These are phyloP conservation scores for Leptobrachium ailaonicum DNA, from an alignment of 2,113 vertebrate genomes.

Conservation along the genomic window DNA sequence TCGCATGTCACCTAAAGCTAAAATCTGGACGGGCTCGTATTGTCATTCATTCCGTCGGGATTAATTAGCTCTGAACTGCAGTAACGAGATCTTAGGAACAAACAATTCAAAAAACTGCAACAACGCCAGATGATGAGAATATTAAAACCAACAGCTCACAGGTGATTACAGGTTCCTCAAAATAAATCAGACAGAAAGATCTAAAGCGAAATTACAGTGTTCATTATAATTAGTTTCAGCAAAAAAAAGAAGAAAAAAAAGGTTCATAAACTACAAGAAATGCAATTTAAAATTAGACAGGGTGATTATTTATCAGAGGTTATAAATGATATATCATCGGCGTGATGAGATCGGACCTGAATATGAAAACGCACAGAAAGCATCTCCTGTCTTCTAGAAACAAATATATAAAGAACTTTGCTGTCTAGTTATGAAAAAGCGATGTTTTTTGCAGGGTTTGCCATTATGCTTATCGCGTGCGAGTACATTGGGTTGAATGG, in stretches of 20 bases:
- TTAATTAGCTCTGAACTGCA: too few relatives aligned
- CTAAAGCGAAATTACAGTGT: constrained; percentile 12
- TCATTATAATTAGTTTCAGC: constrained; percentile 23
- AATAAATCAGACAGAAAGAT: constrained; percentile 26
- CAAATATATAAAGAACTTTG: too few relatives aligned
- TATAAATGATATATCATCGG: background rate
- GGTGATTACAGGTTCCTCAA: constrained; percentile 21
- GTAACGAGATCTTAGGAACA: background rate
- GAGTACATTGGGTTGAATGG: too few relatives aligned
- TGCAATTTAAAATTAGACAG: background rate
- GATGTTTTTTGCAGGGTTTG: too few relatives aligned
- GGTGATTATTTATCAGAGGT: background rate
- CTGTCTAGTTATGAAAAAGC: too few relatives aligned
- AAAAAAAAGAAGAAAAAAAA: background rate
- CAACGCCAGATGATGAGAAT: constrained; percentile 2
- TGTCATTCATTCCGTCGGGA: too few relatives aligned
- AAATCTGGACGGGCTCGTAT: too few relatives aligned
- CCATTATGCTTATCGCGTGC: too few relatives aligned
- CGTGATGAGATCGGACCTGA: background rate
- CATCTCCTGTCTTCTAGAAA: too few relatives aligned
- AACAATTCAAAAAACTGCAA: constrained; percentile 5
- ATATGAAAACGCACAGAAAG: background rate
- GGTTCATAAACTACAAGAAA: constrained; percentile 25
- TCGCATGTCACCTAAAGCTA: too few relatives aligned
- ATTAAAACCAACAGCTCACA: constrained; percentile 9